These are phyloP conservation scores for Hemiprocne comata DNA, from an alignment of 2,113 vertebrate genomes.

Conservation along the genomic window DNA sequence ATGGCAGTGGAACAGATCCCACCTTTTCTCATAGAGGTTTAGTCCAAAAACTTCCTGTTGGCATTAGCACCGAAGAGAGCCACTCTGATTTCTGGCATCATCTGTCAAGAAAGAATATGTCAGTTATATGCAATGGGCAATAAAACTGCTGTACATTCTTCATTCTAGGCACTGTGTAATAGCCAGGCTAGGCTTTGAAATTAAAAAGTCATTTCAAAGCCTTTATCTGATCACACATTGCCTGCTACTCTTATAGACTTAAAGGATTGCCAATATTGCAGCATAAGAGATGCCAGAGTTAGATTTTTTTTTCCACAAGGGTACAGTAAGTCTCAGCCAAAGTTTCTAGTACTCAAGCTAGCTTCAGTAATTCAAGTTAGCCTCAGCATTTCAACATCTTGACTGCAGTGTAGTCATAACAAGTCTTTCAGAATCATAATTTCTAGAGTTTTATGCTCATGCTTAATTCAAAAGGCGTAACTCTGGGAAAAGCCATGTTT, in stretches of 20 bases:
- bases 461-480: not conserved
- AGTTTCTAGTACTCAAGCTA: not conserved
- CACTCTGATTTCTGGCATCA: constrained; percentile 95
- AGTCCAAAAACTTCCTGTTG: constrained; percentile 94
- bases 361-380: not conserved
- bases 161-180: not conserved
- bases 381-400: not conserved
- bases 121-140: not conserved
- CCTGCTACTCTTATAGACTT: not conserved
- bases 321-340: not conserved
- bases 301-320: not conserved
- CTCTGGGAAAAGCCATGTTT: not conserved
- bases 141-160: not conserved
- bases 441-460: not conserved
- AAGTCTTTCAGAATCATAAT: not conserved
- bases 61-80: constrained; percentile 90
- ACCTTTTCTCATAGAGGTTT: constrained; percentile 54
- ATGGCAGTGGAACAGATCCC: constrained; percentile 47
- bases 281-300: not conserved
- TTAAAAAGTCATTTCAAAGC: not conserved
- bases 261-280: not conserved
- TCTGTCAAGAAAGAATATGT: constrained; percentile 76
- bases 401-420: not conserved
- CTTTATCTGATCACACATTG: not conserved
- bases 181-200: not conserved